Evolutionary conservation across 2,797 vertebrate species (phyloP), one percentile per base, ranked within the genome.

Genomic region (Alcedo quadribrachys): DNA sequence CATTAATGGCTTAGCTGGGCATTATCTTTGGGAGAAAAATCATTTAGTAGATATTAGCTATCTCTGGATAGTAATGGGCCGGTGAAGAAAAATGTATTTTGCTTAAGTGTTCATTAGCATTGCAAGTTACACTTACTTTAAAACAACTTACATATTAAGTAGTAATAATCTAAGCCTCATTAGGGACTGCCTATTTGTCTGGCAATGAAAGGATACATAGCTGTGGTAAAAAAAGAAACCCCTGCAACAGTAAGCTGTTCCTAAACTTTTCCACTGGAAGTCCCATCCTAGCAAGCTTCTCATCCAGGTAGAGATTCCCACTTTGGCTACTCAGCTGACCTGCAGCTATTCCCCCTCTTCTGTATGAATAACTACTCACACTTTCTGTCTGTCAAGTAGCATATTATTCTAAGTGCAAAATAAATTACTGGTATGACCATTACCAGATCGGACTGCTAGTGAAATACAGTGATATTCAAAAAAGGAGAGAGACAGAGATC

Each of bases 61-160:
- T 77, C 87, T 93, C 85, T 85, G 58, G 73, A 58, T 88, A 85
- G 85, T 88, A 96, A 94, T 90, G 84, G 84, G 15, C 75, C 88
- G 58, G 81, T 3, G 46, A 94, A 95, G 86, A 96, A 93, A 93
- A 95, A 92, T 80, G 91, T 71, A 90, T 65, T 93, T 96, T 94
- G 53, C 67, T 93, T 77, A 92, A 96, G 90, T 27, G 78, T 90
- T 93, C 92, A 90, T 94, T 92, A 91, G 75, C 65, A 71, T 25
- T 48, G 61, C 75, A 54, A 94, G 83, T 92, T 85, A 89, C 82
- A 57, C 84, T 89, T 81, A 85, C 91, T 93, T 93, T 92, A 90
- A 74, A 94, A 90, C 86, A 96, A 95, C 94, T 94, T 94, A 91
- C 91, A 92, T 95, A 92, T 95, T 95, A 96, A 96, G 79, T 70